Conservation (phyloP, 2,797 vertebrate species). For the Lemur catta region DNA sequence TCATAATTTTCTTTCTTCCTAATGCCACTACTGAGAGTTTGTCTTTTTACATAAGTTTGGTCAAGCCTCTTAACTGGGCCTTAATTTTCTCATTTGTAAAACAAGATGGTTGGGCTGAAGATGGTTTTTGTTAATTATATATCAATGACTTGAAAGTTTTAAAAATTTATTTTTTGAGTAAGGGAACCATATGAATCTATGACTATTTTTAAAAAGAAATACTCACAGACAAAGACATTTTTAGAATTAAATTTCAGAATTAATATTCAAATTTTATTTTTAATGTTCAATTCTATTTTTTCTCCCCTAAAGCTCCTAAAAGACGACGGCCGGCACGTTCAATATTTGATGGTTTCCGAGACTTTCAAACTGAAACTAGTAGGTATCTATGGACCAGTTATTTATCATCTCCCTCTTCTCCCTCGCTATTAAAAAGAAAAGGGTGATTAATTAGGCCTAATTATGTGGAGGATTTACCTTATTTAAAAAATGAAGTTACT, state of each 20-base stretch:
- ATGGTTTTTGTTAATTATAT: not conserved
- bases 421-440: not conserved
- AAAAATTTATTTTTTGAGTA: not conserved
- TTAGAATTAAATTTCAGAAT: conserved; percentile 52
- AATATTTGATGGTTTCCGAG: conserved; percentile 99
- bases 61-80: not conserved
- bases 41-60: not conserved
- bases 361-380: conserved; percentile 99
- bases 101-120: not conserved
- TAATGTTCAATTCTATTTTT: not conserved
- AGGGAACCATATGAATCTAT: conserved; percentile 5
- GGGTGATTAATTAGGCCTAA: not conserved
- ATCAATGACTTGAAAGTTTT: not conserved
- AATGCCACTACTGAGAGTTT: not conserved
- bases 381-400: conserved; percentile 80
- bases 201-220: conserved; percentile 47
- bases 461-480: conserved; percentile 14
- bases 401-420: not conserved
- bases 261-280: not conserved
- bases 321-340: conserved; percentile 96
- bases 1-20: conserved; percentile 20
- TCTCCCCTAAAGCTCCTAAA: conserved; percentile 91
- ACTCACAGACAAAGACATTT: conserved; percentile 30
- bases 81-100: conserved; percentile 49
- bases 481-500: conserved; percentile 33